Base-by-base conservation (phyloP, 2,797 vertebrate genomes). In the Tenualosa ilisha region DNA sequence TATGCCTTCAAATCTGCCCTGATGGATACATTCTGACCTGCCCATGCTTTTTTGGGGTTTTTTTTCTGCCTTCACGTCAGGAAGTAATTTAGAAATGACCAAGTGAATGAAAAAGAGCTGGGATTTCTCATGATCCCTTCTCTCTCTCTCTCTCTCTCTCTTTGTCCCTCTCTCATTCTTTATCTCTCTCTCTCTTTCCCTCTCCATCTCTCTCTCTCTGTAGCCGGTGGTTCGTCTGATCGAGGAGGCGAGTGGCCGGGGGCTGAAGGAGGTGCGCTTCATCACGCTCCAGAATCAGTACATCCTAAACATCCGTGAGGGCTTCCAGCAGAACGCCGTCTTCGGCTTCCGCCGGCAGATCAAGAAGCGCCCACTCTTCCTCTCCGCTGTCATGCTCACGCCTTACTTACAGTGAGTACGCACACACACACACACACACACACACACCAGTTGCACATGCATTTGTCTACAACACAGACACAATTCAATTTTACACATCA, bases 251-350 rank as follows among this genome's bases (percentile, higher is more conserved):
- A 97, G 95, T 65, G 96, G 94, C 22, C 95, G 97, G 40, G 98
- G 98, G 63, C 95, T 99, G 86, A 98, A 97, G 89, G 98, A 99
- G 92, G 97, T 99, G 46, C 97, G 98, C 1, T 99, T 99, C 89
- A 96, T 99, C 82, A 99, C 98, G 81, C 97, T 98, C 93, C 98
- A 98, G 91, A 99, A 98, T 91, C 98, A 99, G 91, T 99, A 99
- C 85, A 98, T 98, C 92, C 94, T 99, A 86, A 99, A 99, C 92
- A 96, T 98, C 93, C 95, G 93, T 83, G 97, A 98, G 84, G 97
- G 97, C 86, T 98, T 98, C 95, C 97, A 98, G 94, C 97, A 98
- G 92, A 98, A 97, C 0, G 96, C 97, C 0, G 92, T 96, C 84
- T 96, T 96, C 0, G 98, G 98, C 17, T 97, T 97, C 94, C 95